phyloP scores from a whole-genome alignment of 2,888 invertebrate species.

The Ophion slaviceki region DNA sequence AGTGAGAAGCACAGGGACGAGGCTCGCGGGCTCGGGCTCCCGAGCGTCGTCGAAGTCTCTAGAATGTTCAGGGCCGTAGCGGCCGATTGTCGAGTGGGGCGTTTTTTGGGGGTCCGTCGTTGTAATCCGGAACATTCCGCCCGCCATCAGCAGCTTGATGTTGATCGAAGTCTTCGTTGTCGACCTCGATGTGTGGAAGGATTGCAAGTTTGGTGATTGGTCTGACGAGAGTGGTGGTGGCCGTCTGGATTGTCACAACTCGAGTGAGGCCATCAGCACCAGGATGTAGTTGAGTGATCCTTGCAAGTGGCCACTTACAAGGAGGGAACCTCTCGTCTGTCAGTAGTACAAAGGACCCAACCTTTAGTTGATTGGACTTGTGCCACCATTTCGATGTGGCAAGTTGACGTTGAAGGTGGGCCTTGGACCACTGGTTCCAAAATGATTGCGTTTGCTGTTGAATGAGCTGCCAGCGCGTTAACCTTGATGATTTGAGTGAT shows the following conservation, averaged over 20 bases:
- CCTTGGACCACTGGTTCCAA: conserved; percentile 49
- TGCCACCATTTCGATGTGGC: conserved; percentile 52
- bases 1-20: no score
- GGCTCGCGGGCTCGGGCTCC: no score
- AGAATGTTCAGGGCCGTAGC: no score
- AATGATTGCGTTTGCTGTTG: conserved; percentile 41
- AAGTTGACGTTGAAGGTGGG: conserved; percentile 39
- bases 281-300: conserved; percentile 31
- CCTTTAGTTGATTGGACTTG: neutral
- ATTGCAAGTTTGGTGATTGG: conserved; percentile 61
- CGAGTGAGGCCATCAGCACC: conserved; percentile 64
- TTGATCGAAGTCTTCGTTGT: neutral
- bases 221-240: conserved; percentile 50
- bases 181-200: conserved; percentile 15
- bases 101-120: no score
- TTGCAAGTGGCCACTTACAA: conserved; percentile 66
- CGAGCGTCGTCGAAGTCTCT: no score
- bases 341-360: conserved; percentile 52
- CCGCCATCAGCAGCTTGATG: conserved; percentile 7
- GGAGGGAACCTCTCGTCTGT: conserved; percentile 64
- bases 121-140: neutral
- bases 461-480: conserved; percentile 69
- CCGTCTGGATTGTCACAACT: conserved; percentile 60
- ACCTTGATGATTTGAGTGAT: conserved; percentile 53
- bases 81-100: no score